Evolutionary conservation across 2,797 vertebrate genomes (phyloP).

Genomic region (Schizothorax lantsangensis): DNA sequence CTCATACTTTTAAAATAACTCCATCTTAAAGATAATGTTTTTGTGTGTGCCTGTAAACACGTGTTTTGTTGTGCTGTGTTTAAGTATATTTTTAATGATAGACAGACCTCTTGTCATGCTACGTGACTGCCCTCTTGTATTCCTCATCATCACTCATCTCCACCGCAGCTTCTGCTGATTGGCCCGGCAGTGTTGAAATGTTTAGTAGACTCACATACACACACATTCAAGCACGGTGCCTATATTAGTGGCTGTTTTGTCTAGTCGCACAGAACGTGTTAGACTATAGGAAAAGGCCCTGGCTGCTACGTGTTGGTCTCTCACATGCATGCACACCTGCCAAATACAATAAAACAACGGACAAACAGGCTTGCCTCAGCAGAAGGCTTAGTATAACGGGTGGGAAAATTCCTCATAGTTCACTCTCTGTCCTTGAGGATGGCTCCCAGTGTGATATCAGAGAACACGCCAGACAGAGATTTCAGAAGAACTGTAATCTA

Average conservation of each 20-base stretch:
- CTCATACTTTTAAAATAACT: conserved; percentile 38
- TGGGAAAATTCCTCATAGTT: conserved; percentile 59
- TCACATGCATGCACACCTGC: conserved; percentile 42
- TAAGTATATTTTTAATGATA: conserved; percentile 24
- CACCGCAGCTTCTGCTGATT: conserved; percentile 49
- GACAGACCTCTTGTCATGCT: conserved; percentile 22
- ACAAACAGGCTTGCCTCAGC: conserved; percentile 29
- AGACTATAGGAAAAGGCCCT: conserved; percentile 55
- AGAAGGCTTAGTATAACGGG: conserved; percentile 32
- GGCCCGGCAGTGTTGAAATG: conserved; percentile 31
- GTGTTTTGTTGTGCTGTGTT: conserved; percentile 2
- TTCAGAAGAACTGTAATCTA: conserved; percentile 44
- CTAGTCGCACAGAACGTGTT: conserved; percentile 48
- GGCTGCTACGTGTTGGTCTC: conserved; percentile 45
- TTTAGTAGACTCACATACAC: conserved; percentile 27
- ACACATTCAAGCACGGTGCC: conserved; percentile 20
- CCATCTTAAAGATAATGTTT: conserved; percentile 38
- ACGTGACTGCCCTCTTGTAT: conserved; percentile 56
- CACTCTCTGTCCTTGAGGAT: conserved; percentile 55
- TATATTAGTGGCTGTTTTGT: conserved; percentile 55
- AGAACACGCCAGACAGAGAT: conserved; percentile 27
- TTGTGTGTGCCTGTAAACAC: conserved; percentile 6
- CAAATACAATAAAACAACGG: conserved; percentile 22
- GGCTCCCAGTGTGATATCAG: conserved; percentile 45
- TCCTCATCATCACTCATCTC: conserved; percentile 56